Percentiles rank a stretch among this genome's conserved stretches.
Evolutionary conservation across 2,113 vertebrate genomes (phyloP).

Genomic region (Euleptes europaea): DNA sequence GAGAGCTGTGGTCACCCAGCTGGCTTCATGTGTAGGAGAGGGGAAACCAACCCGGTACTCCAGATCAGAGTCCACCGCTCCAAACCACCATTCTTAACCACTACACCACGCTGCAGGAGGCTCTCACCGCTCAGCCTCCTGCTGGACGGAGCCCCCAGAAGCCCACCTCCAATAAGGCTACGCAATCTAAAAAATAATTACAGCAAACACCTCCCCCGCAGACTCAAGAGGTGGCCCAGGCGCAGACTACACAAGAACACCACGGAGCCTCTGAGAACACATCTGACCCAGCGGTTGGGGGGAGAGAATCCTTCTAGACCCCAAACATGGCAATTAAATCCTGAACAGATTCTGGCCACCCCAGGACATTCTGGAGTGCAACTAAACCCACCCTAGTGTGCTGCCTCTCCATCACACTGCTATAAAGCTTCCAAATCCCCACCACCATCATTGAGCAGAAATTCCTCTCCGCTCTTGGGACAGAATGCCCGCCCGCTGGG

Average conservation of each 20-base stretch:
- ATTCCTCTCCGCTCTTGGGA: neutral
- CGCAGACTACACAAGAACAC: neutral
- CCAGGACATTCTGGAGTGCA: neutral
- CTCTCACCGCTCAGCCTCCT: neutral
- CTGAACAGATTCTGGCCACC: no score
- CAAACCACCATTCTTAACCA: no score
- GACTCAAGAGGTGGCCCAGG: neutral
- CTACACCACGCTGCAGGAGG: no score
- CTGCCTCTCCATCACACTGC: neutral
- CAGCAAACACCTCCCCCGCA: neutral
- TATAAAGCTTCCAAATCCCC: neutral
- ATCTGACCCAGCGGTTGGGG: neutral
- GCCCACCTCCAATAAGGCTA: neutral
- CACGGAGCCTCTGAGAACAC: neutral
- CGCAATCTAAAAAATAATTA: neutral
- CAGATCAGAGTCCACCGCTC: no score
- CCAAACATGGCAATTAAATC: neutral
- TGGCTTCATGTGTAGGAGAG: no score
- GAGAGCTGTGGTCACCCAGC: no score
- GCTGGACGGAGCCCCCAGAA: neutral
- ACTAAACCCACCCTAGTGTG: fast-evolving
- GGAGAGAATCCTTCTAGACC: neutral
- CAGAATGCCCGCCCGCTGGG: fast-evolving
- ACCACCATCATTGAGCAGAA: no score
- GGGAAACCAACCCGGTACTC: no score